Evolutionary conservation across 2,113 vertebrate genomes (phyloP).

Genomic region (Corythoichthys haematopterus): DNA sequence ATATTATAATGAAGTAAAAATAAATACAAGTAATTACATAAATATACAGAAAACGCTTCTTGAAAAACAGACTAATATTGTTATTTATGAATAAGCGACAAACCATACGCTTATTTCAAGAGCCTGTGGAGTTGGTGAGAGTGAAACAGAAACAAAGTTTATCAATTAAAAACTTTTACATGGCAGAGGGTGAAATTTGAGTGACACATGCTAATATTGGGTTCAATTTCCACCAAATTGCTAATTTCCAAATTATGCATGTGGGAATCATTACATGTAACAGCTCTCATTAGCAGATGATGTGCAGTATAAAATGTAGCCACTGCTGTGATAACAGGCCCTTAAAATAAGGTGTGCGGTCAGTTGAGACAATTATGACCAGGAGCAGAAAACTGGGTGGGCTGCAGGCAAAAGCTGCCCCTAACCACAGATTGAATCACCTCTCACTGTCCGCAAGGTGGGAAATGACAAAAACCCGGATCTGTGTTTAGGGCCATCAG

Average conservation of each 20-base stretch:
- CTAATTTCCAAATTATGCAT: constrained; percentile 1
- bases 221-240: constrained; percentile 19
- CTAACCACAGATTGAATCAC: constrained; percentile 55
- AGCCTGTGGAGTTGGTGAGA: constrained; percentile 53
- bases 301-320: constrained; percentile 38
- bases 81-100: constrained; percentile 74
- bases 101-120: constrained; percentile 61
- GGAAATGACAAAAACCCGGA: constrained; percentile 29
- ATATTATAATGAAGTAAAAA: constrained; percentile 81
- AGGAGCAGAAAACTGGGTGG: constrained; percentile 57
- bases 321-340: constrained; percentile 62
- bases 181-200: neutral
- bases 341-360: constrained; percentile 67
- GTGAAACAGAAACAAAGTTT: constrained; percentile 1
- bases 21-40: constrained; percentile 97
- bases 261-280: constrained; percentile 37
- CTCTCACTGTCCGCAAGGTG: constrained; percentile 33
- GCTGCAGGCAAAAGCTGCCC: constrained; percentile 50
- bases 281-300: constrained; percentile 49
- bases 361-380: constrained; percentile 60
- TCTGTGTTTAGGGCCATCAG: constrained; percentile 49
- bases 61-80: constrained; percentile 81
- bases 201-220: constrained; percentile 4
- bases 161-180: constrained; percentile 5
- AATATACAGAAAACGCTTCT: constrained; percentile 79